Conservation (phyloP, 2,888 invertebrate genomes). For the Troglohyphantes excavatus region DNA sequence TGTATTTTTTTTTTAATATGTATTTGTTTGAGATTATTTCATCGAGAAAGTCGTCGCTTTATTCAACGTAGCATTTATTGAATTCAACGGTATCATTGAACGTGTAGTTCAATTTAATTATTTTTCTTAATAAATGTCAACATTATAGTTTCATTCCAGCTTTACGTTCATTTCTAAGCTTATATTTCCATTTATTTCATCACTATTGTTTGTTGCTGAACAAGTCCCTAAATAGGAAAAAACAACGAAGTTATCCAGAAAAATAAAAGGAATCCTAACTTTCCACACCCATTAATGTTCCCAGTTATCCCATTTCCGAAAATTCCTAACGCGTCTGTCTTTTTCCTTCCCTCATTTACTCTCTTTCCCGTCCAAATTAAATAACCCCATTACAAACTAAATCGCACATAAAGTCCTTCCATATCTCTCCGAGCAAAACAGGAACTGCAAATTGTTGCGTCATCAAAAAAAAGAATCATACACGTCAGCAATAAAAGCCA, state of each 20-base stretch:
- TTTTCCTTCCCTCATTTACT: constrained; percentile 36
- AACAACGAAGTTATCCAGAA: not conserved
- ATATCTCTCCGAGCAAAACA: not conserved
- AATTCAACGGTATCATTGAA: too few species aligned
- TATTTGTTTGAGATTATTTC: too few species aligned
- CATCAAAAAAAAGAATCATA: constrained; percentile 34
- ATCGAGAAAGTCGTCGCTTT: too few species aligned
- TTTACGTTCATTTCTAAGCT: too few species aligned
- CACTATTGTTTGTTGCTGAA: too few species aligned
- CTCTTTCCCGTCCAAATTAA: constrained; percentile 24
- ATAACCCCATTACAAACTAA: constrained; percentile 19
- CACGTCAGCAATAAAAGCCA: constrained; percentile 20
- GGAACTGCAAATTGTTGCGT: constrained; percentile 48
- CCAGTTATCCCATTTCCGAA: constrained; percentile 17
- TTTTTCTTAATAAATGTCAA: too few species aligned
- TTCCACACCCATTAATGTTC: not conserved
- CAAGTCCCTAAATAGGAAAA: not conserved
- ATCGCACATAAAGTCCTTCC: not conserved
- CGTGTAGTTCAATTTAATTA: too few species aligned
- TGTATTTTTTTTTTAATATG: too few species aligned
- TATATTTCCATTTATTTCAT: too few species aligned
- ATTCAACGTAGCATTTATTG: too few species aligned
- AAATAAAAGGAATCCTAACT: not conserved
- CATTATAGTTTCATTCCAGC: too few species aligned
- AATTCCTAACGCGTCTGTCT: constrained; percentile 16